phyloP scores from a whole-genome alignment of 2,113 vertebrate species.

The Callopanchax toddi region DNA sequence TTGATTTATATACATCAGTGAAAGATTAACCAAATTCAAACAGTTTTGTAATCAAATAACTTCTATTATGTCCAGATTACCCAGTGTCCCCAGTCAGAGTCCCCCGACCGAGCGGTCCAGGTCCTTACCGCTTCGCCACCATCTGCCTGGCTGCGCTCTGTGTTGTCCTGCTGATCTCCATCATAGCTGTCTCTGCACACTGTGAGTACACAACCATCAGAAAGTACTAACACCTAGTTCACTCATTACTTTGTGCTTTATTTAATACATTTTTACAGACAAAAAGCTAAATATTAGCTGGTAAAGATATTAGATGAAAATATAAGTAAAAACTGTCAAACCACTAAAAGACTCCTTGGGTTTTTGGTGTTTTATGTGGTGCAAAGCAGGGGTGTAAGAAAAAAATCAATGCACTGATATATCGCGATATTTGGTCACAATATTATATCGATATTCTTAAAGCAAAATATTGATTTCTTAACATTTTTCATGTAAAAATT shows the following conservation, averaged over 20 bases:
- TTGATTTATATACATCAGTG: no score
- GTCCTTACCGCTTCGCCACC: conserved; percentile 52
- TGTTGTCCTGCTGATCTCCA: conserved; percentile 53
- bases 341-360: no score
- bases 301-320: background rate
- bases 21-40: background rate
- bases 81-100: background rate
- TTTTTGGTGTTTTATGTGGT: no score
- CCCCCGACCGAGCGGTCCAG: background rate
- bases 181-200: conserved; percentile 55
- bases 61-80: background rate
- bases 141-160: conserved; percentile 55
- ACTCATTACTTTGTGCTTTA: background rate
- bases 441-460: no score
- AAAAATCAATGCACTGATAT: no score
- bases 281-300: background rate
- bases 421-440: no score
- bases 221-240: background rate
- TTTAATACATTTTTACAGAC: background rate
- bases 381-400: no score
- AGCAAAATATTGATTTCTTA: no score
- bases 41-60: no score
- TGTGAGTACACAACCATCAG: conserved; percentile 45
- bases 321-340: no score
- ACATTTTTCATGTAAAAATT: no score